A percentile compares a stretch with the other conserved stretches of the same genome.
phyloP scores from a whole-genome alignment of 2,113 vertebrate genomes.

The Ovis canadensis region DNA sequence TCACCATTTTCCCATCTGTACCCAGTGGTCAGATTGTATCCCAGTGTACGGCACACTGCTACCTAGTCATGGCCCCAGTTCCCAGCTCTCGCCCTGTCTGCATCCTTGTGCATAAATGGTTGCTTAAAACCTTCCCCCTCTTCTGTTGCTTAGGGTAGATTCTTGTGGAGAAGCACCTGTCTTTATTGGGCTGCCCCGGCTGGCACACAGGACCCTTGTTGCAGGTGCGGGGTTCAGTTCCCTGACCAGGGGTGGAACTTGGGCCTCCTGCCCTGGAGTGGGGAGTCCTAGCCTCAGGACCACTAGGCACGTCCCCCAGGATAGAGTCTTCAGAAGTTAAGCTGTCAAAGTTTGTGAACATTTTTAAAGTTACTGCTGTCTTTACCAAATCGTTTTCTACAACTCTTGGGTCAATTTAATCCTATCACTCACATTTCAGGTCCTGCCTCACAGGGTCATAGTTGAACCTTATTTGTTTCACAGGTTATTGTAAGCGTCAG shows the following conservation, averaged over 20 bases:
- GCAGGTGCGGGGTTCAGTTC: neutral
- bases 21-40: neutral
- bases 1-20: neutral
- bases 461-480: neutral
- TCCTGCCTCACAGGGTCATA: neutral
- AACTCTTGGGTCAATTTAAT: neutral
- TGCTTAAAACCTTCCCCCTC: no score
- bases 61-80: rapidly evolving
- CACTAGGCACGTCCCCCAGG: neutral
- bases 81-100: neutral
- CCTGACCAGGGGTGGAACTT: neutral
- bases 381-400: neutral
- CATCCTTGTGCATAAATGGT: neutral
- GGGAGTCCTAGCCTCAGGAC: neutral
- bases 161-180: rapidly evolving
- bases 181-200: neutral
- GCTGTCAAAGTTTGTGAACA: neutral
- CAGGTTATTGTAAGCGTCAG: neutral
- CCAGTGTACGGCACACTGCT: neutral
- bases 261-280: neutral
- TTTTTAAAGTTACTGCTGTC: neutral
- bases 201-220: neutral
- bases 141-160: neutral
- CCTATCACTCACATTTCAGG: no score
- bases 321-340: neutral